These are phyloP conservation scores for human DNA, from an alignment of 2,113 vertebrate genomes.

Conservation along the genomic window GRCh38 chr11:126780501-126781000, in stretches of 20 bases:
- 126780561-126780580: slow-evolving; percentile 63
- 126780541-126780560: slow-evolving; percentile 82
- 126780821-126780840: background rate
- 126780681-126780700: background rate
- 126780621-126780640: slow-evolving; percentile 52
- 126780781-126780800: background rate
- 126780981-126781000: background rate
- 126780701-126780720: background rate
- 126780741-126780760: background rate
- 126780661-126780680: background rate
- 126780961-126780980: background rate
- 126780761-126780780: background rate
- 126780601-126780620: background rate
- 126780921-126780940: background rate
- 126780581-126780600: slow-evolving; percentile 41
- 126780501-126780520: slow-evolving; percentile 86
- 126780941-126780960: background rate
- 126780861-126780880: background rate
- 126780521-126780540: slow-evolving; percentile 77
- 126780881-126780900: background rate
- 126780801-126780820: background rate
- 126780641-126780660: slow-evolving; percentile 31
- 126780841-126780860: background rate
- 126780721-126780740: background rate
- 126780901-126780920: background rate